Percentiles rank a stretch among this genome's conserved stretches.
These are phyloP conservation scores for Chaetophractus vellerosus DNA, from an alignment of 2,797 vertebrate species.

Conservation along the genomic window DNA sequence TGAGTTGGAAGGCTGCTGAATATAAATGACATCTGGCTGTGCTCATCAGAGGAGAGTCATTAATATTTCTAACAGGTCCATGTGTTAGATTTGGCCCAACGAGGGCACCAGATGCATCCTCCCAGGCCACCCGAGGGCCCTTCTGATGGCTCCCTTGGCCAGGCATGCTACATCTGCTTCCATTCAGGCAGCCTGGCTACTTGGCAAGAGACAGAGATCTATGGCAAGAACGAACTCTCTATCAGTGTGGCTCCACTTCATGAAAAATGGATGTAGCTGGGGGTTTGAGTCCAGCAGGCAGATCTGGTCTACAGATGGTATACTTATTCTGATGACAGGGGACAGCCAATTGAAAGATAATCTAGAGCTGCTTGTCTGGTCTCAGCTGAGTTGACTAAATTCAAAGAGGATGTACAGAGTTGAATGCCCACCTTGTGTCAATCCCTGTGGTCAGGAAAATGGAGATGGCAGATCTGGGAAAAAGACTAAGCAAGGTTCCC, in stretches of 20 bases:
- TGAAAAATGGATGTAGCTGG: conserved; percentile 71
- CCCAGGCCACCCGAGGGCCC: conserved; percentile 55
- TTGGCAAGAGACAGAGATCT: conserved; percentile 63
- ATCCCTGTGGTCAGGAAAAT: not conserved
- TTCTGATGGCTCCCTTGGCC: conserved; percentile 48
- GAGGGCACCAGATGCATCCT: conserved; percentile 74
- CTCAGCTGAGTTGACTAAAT: not conserved
- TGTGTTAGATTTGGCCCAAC: conserved; percentile 82
- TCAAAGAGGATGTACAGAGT: not conserved
- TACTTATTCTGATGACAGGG: conserved; percentile 29
- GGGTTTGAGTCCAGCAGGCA: not conserved
- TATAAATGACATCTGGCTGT: conserved; percentile 61
- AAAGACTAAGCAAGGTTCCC: not conserved
- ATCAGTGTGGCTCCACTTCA: not conserved
- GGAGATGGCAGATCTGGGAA: not conserved
- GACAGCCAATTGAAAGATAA: conserved; percentile 44
- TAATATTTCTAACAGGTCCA: conserved; percentile 78
- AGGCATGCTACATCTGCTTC: conserved; percentile 60
- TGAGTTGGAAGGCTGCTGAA: conserved; percentile 51
- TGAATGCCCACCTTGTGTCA: not conserved
- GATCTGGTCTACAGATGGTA: conserved; percentile 68
- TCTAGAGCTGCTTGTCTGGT: not conserved
- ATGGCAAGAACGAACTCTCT: conserved; percentile 24
- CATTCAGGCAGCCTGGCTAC: conserved; percentile 32
- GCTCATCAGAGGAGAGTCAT: conserved; percentile 70